phyloP scores from a whole-genome alignment of 2,113 vertebrate species.

The Crotalus viridis region DNA sequence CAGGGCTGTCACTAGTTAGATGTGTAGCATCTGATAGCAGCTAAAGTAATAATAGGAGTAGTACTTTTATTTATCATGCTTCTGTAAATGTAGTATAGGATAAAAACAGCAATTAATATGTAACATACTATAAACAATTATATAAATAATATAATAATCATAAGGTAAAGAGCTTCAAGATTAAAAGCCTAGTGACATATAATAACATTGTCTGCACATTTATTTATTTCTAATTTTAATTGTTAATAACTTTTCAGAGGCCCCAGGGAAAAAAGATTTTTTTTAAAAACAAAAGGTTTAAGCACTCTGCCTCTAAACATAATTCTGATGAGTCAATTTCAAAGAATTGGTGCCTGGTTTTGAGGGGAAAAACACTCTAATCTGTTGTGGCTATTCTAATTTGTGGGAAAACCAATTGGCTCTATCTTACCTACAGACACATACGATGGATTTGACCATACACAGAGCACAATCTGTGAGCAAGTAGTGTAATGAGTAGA shows the following conservation, averaged over 20 bases:
- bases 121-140: neutral
- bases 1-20: conserved; percentile 44
- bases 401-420: neutral
- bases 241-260: neutral
- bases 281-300: neutral
- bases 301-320: neutral
- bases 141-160: neutral
- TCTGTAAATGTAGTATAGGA: neutral
- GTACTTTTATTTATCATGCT: neutral
- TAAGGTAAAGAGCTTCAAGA: neutral
- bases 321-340: neutral
- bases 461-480: neutral
- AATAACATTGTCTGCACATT: neutral
- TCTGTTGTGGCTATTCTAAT: neutral
- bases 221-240: neutral
- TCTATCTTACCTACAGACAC: neutral
- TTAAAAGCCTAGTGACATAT: neutral
- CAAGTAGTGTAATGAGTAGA: neutral
- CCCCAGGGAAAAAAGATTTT: neutral
- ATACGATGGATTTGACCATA: neutral
- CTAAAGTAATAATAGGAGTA: conserved; percentile 1
- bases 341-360: neutral
- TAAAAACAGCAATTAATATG: neutral
- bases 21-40: conserved; percentile 28
- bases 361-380: neutral